phyloP scores from a whole-genome alignment of 2,888 invertebrate genomes.

The Lycocerus yunnanus region DNA sequence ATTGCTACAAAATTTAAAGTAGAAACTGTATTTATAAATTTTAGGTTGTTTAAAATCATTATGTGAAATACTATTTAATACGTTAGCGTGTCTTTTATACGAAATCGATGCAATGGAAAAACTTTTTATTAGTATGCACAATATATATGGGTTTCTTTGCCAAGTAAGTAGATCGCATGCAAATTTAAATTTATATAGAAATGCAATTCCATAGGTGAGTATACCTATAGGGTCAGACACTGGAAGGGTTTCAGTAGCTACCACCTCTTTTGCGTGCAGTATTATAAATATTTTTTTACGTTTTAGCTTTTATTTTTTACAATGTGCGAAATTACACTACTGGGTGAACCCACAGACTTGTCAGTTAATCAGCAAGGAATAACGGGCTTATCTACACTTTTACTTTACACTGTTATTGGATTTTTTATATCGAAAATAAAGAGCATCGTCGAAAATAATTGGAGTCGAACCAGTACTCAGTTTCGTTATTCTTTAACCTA shows the following conservation, averaged over 20 bases:
- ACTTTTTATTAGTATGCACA: constrained; percentile 48
- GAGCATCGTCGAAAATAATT: constrained; percentile 43
- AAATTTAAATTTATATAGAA: neutral
- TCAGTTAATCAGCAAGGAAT: constrained; percentile 42
- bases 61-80: neutral
- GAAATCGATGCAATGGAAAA: constrained; percentile 50
- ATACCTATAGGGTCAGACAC: neutral
- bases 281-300: neutral
- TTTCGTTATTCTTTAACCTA: constrained; percentile 19
- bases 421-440: constrained; percentile 50
- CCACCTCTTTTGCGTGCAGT: neutral
- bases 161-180: constrained; percentile 43
- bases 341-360: constrained; percentile 30
- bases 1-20: neutral
- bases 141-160: constrained; percentile 49
- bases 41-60: neutral
- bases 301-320: constrained; percentile 50
- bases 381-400: constrained; percentile 49
- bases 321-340: constrained; percentile 43
- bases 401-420: constrained; percentile 52
- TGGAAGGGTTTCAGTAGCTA: neutral
- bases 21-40: neutral
- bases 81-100: constrained; percentile 35
- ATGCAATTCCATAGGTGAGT: neutral
- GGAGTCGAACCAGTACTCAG: constrained; percentile 10